Evolutionary conservation across 2,113 vertebrate species (phyloP).

Genomic region (Lamprologus speciosus): DNA sequence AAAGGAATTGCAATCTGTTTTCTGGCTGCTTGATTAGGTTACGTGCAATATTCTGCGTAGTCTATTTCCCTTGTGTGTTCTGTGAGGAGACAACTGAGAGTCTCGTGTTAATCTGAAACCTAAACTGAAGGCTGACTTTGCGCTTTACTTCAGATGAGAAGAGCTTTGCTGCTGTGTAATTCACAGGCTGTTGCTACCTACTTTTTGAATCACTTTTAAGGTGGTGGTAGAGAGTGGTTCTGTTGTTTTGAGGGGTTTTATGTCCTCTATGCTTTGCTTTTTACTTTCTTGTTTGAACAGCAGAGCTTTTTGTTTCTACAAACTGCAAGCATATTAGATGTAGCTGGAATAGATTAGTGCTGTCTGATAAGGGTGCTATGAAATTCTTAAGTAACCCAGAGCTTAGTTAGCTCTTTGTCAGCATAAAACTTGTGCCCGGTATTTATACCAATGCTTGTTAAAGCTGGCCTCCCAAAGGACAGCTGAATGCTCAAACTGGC

Average conservation of each 20-base stretch:
- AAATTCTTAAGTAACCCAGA: background rate
- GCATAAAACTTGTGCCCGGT: background rate
- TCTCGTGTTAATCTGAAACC: background rate
- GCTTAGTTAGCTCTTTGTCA: background rate
- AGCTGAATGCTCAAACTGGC: background rate
- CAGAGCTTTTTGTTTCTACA: background rate
- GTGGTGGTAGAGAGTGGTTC: background rate
- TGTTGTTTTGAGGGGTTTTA: background rate
- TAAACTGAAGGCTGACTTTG: background rate
- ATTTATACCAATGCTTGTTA: background rate
- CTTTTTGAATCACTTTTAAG: background rate
- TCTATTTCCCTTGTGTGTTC: background rate
- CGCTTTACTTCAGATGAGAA: background rate
- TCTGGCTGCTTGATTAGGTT: background rate
- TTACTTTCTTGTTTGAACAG: background rate
- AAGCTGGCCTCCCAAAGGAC: background rate
- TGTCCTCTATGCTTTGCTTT: background rate
- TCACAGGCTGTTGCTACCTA: background rate
- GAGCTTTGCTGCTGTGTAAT: background rate
- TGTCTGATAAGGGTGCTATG: background rate
- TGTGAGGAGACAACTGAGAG: background rate
- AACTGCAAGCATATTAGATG: background rate
- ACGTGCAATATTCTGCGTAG: background rate
- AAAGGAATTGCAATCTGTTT: background rate
- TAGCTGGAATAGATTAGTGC: background rate